Evolutionary conservation across 2,888 invertebrate genomes (phyloP), one percentile per base, ranked within the genome.

Genomic region (Leptopilina syphax): DNA sequence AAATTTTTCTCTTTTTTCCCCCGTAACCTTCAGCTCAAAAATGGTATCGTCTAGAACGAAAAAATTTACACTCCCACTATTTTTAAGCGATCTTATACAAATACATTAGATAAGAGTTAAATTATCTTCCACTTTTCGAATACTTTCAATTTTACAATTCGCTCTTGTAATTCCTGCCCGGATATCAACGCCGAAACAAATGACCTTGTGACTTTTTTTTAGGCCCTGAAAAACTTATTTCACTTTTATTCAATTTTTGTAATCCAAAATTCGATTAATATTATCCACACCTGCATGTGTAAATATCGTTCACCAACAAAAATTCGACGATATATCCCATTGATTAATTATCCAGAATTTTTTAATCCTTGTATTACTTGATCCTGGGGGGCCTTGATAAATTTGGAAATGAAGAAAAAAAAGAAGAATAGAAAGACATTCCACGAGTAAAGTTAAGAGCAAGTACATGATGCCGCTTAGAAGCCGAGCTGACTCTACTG

Each of bases 401-500:
- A 73, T 27, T 66, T 54, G 68, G 67, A n/a, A 18, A 66, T 65
- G 41, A 6, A 44, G 57, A 66, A 57, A 44, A 54, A 66, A 57
- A 54, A 34, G 41, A 34, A 34, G 34, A 34, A 34, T 34, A 34
- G 2, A 3, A 34, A 77, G 41, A 60, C 41, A 65, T 77, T 77
- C n/a, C 76, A 76, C 57, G 44, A 8, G 44, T 0, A 44, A 50
- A 76, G 78, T 79, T n/a, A 41, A 9, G 34, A 34, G 65, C 34
- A 12, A 18, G 78, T 57, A 77, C 24, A 80, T 79, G 80, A 88
- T 87, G 87, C 87, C 89, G 87, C 90, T 89, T 88, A 90, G 90
- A 91, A 90, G 90, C 90, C 90, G n/a, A n/a, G 90, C 91, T 91
- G n/a, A 91, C 91, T 89, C 91, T 91, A 92, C 91, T 92, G 91